Percentiles rank a stretch among this genome's conserved stretches.
phyloP scores from a whole-genome alignment of 2,113 vertebrate genomes.

The Notothenia rossii region DNA sequence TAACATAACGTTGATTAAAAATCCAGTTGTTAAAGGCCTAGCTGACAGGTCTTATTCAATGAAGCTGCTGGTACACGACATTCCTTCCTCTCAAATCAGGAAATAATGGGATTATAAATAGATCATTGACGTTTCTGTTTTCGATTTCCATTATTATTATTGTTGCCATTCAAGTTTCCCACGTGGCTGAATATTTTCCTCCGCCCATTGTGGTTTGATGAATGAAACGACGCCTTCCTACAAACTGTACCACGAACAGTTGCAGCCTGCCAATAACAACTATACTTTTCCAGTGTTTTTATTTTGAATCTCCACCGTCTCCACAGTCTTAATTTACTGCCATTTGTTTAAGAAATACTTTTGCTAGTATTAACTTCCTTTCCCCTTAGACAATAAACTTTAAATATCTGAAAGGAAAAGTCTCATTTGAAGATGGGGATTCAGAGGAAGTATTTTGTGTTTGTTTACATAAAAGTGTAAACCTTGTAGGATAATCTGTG shows the following conservation, averaged over 20 bases:
- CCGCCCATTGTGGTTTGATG: constrained; percentile 36
- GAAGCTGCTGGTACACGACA: neutral
- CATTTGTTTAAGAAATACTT: neutral
- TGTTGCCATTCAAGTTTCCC: constrained; percentile 58
- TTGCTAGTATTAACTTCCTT: neutral
- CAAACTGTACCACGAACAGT: neutral
- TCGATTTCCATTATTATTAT: constrained; percentile 27
- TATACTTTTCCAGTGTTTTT: neutral
- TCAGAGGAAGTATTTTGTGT: neutral
- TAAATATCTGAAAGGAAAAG: constrained; percentile 30
- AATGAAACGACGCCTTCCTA: constrained; percentile 11
- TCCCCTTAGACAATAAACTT: neutral
- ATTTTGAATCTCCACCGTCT: neutral
- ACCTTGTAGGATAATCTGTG: constrained; percentile 43
- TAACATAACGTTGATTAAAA: neutral
- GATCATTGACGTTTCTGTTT: neutral
- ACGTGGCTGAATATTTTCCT: constrained; percentile 23
- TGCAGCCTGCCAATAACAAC: neutral
- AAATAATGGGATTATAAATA: constrained; percentile 19
- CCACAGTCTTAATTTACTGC: neutral
- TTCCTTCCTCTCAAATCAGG: neutral
- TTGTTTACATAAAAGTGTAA: constrained; percentile 2
- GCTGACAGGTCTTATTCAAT: neutral
- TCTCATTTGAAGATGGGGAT: neutral
- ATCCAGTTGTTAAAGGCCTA: neutral